These are phyloP conservation scores for Silurus lanzhouensis DNA, from an alignment of 2,797 vertebrate genomes.

Conservation along the genomic window DNA sequence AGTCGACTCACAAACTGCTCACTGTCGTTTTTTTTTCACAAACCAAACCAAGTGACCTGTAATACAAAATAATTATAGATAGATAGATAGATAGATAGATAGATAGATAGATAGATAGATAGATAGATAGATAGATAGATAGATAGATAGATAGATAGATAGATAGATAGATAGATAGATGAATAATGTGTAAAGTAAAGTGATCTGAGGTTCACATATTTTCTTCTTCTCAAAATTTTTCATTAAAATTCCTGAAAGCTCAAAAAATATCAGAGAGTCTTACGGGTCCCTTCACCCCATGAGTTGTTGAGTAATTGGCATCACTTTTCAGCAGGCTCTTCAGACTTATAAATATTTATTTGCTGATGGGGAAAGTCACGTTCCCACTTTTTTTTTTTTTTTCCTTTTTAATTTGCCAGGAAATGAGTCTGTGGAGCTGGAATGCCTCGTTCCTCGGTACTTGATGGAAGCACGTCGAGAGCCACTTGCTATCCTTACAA, in stretches of 20 bases:
- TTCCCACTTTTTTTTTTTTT: neutral
- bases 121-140: no score
- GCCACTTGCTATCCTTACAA: slow-evolving; percentile 40
- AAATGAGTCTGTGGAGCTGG: slow-evolving; percentile 43
- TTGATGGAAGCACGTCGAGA: slow-evolving; percentile 45
- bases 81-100: no score
- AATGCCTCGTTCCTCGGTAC: slow-evolving; percentile 31
- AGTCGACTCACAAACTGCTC: neutral
- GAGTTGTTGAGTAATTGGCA: slow-evolving; percentile 39
- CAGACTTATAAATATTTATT: slow-evolving; percentile 58
- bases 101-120: no score
- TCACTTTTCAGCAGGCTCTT: slow-evolving; percentile 23
- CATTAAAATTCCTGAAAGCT: neutral
- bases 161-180: no score
- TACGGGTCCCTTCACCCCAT: slow-evolving; percentile 20
- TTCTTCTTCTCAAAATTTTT: neutral
- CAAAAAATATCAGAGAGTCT: slow-evolving; percentile 17
- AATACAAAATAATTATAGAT: no score
- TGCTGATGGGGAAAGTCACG: slow-evolving; percentile 26
- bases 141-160: neutral
- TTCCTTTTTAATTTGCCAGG: slow-evolving; percentile 40
- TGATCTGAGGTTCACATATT: neutral
- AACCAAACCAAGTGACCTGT: no score
- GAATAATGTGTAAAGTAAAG: no score
- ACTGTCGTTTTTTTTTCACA: neutral